Evolutionary conservation across 2,113 vertebrate species (phyloP), one percentile per base, ranked within the genome.

Genomic region (Ailuropoda melanoleuca): DNA sequence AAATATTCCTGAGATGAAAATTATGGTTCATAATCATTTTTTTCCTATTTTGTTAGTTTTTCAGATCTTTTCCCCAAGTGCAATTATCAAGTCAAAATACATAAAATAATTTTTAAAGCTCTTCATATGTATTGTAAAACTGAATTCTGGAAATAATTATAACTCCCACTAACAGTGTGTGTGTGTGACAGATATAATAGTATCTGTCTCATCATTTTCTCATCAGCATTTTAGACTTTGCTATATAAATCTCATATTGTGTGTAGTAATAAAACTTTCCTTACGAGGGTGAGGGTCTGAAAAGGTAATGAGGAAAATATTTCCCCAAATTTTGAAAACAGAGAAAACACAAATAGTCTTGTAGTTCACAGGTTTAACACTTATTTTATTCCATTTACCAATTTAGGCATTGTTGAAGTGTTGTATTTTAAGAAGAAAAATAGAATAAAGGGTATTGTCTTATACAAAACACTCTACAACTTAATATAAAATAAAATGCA

Each of bases 61-160:
- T 48, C 15, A 62, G 8, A 68, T 87, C 43, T 82, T 93, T 89
- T 81, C 18, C 19, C 4, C 26, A 39, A 93, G 56, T 64, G 21
- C 15, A 91, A 88, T 92, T 93, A 56, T 64, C 7, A 91, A 55
- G 46, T 91, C 21, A 84, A 90, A 96, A 83, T 39, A 96, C 31
- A 80, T 74, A 15, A 97, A 85, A 46, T 84, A 1, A 84, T 88
- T 89, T 94, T 92, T 10, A 7, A 85, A 88, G 46, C 15, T 70
- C 53, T 74, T 74, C 50, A n/a, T 60, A 14, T 74, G 18, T 60
- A 53, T 94, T 86, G 5, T 74, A 92, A 97, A 92, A 31, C 70
- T 82, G 5, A 21, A 70, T 55, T 58, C 23, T 8, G 88, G 83
- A 95, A 88, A 84, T 96, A 88, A 84, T 91, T 85, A 24, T 3